phyloP scores from a whole-genome alignment of 1,140 invertebrate species.

The Platyura marginata region DNA sequence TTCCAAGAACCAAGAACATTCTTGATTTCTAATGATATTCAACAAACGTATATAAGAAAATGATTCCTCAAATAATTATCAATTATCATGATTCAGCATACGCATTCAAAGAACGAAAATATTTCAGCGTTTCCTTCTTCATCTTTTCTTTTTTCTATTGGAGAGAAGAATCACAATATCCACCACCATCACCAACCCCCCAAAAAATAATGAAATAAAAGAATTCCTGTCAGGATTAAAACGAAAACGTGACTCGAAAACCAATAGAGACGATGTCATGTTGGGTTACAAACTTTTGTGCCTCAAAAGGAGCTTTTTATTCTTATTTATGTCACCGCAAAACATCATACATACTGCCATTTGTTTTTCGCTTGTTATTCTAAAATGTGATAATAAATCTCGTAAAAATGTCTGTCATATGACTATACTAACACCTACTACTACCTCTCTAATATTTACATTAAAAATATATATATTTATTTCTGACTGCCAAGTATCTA shows the following conservation, averaged over 20 bases:
- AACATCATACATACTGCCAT: background rate
- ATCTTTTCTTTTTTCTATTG: too few species aligned
- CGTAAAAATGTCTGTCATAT: background rate
- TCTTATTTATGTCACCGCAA: background rate
- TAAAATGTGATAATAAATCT: background rate
- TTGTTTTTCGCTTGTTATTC: background rate
- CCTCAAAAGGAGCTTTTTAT: background rate
- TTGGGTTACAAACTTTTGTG: background rate
- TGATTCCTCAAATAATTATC: background rate
- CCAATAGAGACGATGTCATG: conserved; percentile 1
- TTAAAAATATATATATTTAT: too few species aligned
- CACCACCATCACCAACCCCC: background rate
- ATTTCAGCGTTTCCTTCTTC: too few species aligned
- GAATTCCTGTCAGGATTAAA: conserved; percentile 6
- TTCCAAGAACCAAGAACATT: too few species aligned
- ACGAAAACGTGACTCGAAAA: conserved; percentile 5
- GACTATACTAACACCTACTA: too few species aligned
- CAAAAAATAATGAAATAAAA: conserved; percentile 4
- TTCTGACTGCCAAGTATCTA: too few species aligned
- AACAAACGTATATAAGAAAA: background rate
- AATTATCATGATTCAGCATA: background rate
- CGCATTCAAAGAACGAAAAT: background rate
- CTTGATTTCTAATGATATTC: background rate
- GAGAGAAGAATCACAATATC: background rate
- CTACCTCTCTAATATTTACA: too few species aligned